Evolutionary conservation across 2,888 invertebrate genomes (phyloP), one percentile per base, ranked within the genome.

Genomic region (Drosophila niveifrons): DNA sequence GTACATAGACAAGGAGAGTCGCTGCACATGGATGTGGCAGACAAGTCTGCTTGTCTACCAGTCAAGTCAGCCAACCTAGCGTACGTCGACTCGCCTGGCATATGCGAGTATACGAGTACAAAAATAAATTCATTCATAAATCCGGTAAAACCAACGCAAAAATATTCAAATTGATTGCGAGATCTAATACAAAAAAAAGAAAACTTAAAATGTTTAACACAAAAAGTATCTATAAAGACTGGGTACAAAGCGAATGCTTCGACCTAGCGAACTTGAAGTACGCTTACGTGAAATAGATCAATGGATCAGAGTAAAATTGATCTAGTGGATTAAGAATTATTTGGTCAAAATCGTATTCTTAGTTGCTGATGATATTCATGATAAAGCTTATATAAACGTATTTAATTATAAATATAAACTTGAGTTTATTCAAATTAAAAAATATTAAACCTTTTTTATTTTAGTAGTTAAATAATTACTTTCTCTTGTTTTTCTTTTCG

Each of bases 141-240:
- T 88, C 85, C 85, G 89, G 85, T 86, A 87, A 88, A 88, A 78
- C 85, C 85, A 88, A 86, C 85, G 85, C 85, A 84, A 88, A 85
- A 78, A 56, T 75, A 70, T 88, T 82, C 68, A 88, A 88, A 88
- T 86, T 87, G 85, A 86, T 86, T 87, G 85, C 89, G 72, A 74
- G 82, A 79, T 74, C 70, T 69, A 65, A 39, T 61, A 66, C 59
- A 59, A 46, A 68, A 61, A 67, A 44, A 56, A 75, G 46, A 41
- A 41, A 59, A 51, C 59, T 57, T 34, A 65, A 72, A 62, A 65
- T 73, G 47, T 66, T 62, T 29, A 55, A 55, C 57, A 65, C 34
- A 47, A 29, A 75, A 59, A 57, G 64, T 66, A 62, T 61, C 57
- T 44, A 56, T 62, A 62, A 72, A 71, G 51, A 67, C 46, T 29